These are phyloP conservation scores for Chrysodeixis includens DNA, from an alignment of 2,888 invertebrate species.

Conservation along the genomic window DNA sequence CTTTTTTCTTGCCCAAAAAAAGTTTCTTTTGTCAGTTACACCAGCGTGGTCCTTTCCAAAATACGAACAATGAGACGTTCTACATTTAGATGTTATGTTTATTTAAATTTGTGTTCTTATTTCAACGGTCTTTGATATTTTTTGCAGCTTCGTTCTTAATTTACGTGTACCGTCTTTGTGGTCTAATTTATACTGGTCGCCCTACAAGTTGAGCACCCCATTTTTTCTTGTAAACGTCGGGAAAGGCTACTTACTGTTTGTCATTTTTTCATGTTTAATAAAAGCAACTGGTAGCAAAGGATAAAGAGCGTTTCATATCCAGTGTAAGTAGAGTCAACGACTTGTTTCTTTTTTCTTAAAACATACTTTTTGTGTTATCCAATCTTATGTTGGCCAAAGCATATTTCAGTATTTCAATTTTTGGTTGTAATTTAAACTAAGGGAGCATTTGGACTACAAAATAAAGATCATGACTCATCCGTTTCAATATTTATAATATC, in stretches of 20 bases:
- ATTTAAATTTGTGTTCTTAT: conserved; percentile 47
- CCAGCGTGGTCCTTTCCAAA: conserved; percentile 61
- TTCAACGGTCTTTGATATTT: conserved; percentile 34
- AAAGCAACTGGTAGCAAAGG: background rate
- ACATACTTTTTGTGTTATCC: background rate
- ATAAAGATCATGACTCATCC: conserved; percentile 8
- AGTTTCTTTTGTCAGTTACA: conserved; percentile 66
- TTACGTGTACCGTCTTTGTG: conserved; percentile 27
- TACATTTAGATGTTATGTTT: conserved; percentile 58
- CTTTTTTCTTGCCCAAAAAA: conserved; percentile 65
- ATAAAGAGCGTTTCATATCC: conserved; percentile 1
- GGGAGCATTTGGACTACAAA: background rate
- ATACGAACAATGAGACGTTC: conserved; percentile 59
- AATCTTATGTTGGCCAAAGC: background rate
- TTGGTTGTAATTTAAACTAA: background rate
- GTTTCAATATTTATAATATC: conserved; percentile 36
- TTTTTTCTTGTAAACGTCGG: conserved; percentile 23
- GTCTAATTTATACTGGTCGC: conserved; percentile 15
- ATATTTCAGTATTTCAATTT: background rate
- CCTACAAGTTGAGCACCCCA: conserved; percentile 31
- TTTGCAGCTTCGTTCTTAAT: conserved; percentile 22
- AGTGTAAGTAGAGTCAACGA: background rate
- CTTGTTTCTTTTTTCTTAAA: background rate
- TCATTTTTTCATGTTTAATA: conserved; percentile 7
- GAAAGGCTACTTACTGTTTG: conserved; percentile 6